A percentile compares a stretch with the other conserved stretches of the same genome.
Evolutionary conservation across 92 coral and sea anemone species (phyloP).

Genomic region (Zoanthus sociatus): DNA sequence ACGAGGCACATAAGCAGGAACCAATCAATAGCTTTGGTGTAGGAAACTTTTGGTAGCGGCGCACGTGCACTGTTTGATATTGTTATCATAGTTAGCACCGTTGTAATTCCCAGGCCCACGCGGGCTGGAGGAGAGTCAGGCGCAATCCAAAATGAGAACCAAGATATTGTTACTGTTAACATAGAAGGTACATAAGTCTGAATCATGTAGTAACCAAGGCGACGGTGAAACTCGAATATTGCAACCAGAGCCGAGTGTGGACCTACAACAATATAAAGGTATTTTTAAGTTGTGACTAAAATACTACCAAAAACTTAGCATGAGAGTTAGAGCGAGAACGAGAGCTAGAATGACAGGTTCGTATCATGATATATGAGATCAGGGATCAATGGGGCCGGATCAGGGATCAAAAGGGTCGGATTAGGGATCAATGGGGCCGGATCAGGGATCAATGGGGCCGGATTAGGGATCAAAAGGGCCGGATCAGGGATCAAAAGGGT

Average conservation of each 20-base stretch:
- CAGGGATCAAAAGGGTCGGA: too few relatives aligned
- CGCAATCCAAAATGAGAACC: constrained; percentile 99
- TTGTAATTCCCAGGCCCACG: constrained; percentile 97
- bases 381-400: too few relatives aligned
- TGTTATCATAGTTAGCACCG: constrained; percentile 96
- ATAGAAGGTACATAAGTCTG: constrained; percentile 97
- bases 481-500: too few relatives aligned
- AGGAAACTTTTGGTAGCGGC: constrained; percentile 91
- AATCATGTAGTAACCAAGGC: constrained; percentile 98
- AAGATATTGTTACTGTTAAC: constrained; percentile 91
- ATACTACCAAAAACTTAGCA: too few relatives aligned
- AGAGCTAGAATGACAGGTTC: too few relatives aligned
- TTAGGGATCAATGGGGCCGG: too few relatives aligned
- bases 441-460: too few relatives aligned
- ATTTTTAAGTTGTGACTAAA: neutral
- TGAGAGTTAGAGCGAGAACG: too few relatives aligned
- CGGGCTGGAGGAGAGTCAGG: constrained; percentile 98
- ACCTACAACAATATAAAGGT: constrained; percentile 58
- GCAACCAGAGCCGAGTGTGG: constrained; percentile 93
- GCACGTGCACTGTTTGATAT: constrained; percentile 99
- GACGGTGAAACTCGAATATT: constrained; percentile 95
- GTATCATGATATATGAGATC: too few relatives aligned
- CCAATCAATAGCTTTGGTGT: constrained; percentile 95
- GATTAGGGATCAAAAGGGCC: too few relatives aligned
- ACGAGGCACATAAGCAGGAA: constrained; percentile 94